phyloP scores from a whole-genome alignment of 1,140 invertebrate species.

The Ips typographus region DNA sequence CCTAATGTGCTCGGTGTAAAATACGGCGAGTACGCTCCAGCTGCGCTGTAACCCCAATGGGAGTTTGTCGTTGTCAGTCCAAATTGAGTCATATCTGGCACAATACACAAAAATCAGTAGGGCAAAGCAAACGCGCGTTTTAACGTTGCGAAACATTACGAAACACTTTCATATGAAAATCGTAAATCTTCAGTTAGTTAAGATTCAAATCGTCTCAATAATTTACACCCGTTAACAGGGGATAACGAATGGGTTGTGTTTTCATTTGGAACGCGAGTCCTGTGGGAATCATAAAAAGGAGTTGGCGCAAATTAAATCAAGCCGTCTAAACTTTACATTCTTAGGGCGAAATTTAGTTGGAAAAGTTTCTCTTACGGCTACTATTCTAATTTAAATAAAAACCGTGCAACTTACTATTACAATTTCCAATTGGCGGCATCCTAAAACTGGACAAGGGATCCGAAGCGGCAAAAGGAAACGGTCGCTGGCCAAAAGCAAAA shows the following conservation, averaged over 20 bases:
- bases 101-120: slow-evolving; percentile 11
- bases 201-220: slow-evolving; percentile 36
- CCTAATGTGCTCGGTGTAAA: slow-evolving; percentile 65
- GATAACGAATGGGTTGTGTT: slow-evolving; percentile 40
- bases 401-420: slow-evolving; percentile 76
- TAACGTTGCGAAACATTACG: neutral
- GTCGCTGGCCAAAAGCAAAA: slow-evolving; percentile 85
- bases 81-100: slow-evolving; percentile 75
- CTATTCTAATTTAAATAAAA: neutral
- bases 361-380: too few species aligned
- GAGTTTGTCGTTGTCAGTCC: slow-evolving; percentile 76
- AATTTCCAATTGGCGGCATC: slow-evolving; percentile 82
- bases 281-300: slow-evolving; percentile 35
- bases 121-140: slow-evolving; percentile 9
- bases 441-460: slow-evolving; percentile 80
- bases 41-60: slow-evolving; percentile 81
- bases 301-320: slow-evolving; percentile 37
- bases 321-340: slow-evolving; percentile 14
- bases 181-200: slow-evolving; percentile 9
- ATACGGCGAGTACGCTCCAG: slow-evolving; percentile 78
- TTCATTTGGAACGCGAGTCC: slow-evolving; percentile 37
- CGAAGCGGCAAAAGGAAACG: slow-evolving; percentile 76
- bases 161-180: too few species aligned
- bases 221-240: slow-evolving; percentile 26
- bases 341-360: neutral